Conservation (phyloP, 2,113 vertebrate genomes). For the Ranitomeya variabilis region DNA sequence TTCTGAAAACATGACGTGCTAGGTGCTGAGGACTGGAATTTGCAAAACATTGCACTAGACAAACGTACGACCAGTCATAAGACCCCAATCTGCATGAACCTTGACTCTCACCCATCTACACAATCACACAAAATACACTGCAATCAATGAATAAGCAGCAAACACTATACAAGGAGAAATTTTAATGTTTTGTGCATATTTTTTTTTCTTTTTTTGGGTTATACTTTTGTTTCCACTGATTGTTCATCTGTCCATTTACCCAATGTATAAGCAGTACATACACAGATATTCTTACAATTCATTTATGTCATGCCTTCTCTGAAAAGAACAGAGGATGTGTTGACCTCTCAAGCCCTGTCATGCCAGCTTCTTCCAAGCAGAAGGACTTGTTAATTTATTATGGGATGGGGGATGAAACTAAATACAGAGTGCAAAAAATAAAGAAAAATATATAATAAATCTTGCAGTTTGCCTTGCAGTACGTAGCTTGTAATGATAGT, state of each 20-base stretch:
- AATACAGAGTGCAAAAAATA: conserved; percentile 21
- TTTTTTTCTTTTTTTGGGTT: conserved; percentile 9
- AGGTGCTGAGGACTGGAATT: no score
- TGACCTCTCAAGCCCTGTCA: conserved; percentile 41
- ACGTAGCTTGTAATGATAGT: background rate
- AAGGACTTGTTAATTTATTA: conserved; percentile 18
- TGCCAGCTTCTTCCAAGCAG: conserved; percentile 50
- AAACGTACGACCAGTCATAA: no score
- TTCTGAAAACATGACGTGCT: no score
- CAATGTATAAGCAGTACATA: conserved; percentile 53
- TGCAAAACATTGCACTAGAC: no score
- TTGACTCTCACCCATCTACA: background rate
- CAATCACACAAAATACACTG: background rate
- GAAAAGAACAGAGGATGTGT: conserved; percentile 40
- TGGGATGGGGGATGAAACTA: background rate
- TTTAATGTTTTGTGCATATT: conserved; percentile 57
- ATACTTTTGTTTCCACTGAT: conserved; percentile 34
- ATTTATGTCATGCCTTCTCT: conserved; percentile 52
- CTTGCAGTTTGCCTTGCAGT: conserved; percentile 3
- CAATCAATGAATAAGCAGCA: background rate
- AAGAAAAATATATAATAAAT: background rate
- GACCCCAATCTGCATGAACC: background rate
- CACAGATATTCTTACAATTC: conserved; percentile 51
- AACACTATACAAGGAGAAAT: conserved; percentile 52
- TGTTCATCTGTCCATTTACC: conserved; percentile 43